Base-by-base conservation (phyloP, 2,888 invertebrate species). In the Orthonychiurus folsomi region DNA sequence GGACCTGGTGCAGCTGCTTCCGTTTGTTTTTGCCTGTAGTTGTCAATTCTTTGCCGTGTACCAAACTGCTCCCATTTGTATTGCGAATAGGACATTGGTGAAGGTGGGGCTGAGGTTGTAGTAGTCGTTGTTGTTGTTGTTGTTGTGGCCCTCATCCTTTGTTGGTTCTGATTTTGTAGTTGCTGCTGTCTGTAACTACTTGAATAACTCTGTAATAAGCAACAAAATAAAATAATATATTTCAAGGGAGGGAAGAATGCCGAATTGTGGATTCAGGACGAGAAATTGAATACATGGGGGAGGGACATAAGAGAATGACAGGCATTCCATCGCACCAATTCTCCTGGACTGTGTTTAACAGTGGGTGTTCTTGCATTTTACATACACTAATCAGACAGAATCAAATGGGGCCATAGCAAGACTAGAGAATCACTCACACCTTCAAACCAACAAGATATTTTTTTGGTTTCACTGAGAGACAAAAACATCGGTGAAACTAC, bases 41-140 rank as follows among this genome's bases (percentile, higher is more conserved):
- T 66, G 12, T 73, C 73, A 18, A 73, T 63, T 1, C 69, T 68
- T 67, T 71, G 70, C 2, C 71, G 62, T 1, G 68, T 70, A 9
- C 73, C 71, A n/a, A 70, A 59, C 37, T 67, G 62, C 47, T 70
- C 66, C 73, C 73, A 73, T 61, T 73, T 73, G 63, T 66, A 69
- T 48, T 71, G 71, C 3, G 73, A 73, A 52, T 71, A 73, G 0
- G 71, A 71, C 24, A 69, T 63, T 27, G 61, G 63, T 0, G 69
- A 67, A 20, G 66, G 66, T 3, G 70, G 61, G 5, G 69, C 61
- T 20, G 69, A 57, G 1, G 68, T 61, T 3, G 69, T 63, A 2
- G 69, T 63, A 2, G 66, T 65, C 47, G 66, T 64, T 12, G 70
- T 68, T n/a, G 69, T 68, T 18, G 69, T 67, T 12, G 67, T 69